Percentiles rank a stretch among this genome's conserved stretches.
Conservation (phyloP, 2,888 invertebrate genomes). For the Clusia tigrina region DNA sequence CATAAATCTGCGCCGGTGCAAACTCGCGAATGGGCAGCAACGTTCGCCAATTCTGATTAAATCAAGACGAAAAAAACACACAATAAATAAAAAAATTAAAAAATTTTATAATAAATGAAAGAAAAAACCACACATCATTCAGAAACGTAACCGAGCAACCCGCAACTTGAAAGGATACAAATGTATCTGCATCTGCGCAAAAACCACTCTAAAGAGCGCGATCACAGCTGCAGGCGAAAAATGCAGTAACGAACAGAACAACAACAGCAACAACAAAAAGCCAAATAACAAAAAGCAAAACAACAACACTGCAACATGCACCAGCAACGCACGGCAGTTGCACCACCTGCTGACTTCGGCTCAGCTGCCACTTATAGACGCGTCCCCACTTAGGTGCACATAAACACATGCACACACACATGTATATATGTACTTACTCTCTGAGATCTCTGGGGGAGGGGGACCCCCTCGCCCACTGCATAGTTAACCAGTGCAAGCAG, state of each 20-base stretch:
- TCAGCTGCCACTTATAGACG: slow-evolving; percentile 2
- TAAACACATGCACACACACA: background rate
- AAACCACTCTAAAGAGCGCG: slow-evolving; percentile 4
- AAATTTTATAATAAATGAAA: background rate
- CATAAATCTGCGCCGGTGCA: too few species aligned
- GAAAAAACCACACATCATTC: slow-evolving; percentile 22
- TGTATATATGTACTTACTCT: too few species aligned
- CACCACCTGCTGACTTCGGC: background rate
- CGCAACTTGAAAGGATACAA: background rate
- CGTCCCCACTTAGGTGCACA: background rate
- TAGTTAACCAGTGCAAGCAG: background rate
- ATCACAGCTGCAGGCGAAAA: slow-evolving; percentile 4
- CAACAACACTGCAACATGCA: background rate
- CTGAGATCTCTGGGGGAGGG: too few species aligned
- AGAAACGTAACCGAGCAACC: slow-evolving; percentile 4
- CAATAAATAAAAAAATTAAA: background rate
- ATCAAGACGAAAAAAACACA: background rate
- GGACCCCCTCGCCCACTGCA: too few species aligned
- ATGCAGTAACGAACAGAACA: too few species aligned
- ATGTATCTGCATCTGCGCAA: background rate
- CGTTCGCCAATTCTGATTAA: background rate
- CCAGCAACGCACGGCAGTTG: background rate
- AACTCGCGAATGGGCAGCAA: slow-evolving; percentile 14
- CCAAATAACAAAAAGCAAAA: background rate
- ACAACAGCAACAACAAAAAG: too few species aligned